These are phyloP conservation scores for Neolamprologus sp. DNA, from an alignment of 2,113 vertebrate genomes.

Conservation along the genomic window DNA sequence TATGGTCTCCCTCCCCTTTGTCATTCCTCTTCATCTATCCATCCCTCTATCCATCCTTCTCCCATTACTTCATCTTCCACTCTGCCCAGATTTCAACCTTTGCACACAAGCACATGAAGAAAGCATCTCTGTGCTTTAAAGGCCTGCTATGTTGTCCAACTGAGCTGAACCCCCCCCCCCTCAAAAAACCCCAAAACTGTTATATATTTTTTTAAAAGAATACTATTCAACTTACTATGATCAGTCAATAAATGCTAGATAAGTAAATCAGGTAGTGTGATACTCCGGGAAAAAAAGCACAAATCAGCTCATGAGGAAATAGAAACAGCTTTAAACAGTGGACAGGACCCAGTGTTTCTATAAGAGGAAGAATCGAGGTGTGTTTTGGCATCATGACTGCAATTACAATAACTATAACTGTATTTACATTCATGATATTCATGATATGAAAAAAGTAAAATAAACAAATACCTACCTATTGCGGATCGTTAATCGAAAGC, in stretches of 20 bases:
- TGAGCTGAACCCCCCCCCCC: too few relatives aligned
- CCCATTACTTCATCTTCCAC: neutral
- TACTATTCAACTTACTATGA: neutral
- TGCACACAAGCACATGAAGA: neutral
- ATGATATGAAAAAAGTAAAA: neutral
- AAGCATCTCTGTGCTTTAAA: neutral
- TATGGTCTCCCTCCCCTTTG: neutral
- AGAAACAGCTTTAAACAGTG: neutral
- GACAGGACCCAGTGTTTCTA: neutral
- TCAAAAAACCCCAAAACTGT: neutral
- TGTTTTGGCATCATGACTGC: neutral
- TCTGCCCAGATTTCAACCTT: neutral
- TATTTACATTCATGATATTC: neutral
- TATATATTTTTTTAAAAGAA: neutral
- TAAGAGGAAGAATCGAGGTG: neutral
- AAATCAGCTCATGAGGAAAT: neutral
- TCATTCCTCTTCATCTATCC: conserved; percentile 10
- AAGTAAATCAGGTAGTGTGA: neutral
- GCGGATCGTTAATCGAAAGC: neutral
- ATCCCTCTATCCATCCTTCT: conserved; percentile 8
- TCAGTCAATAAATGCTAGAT: neutral
- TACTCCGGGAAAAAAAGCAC: neutral
- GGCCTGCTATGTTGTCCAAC: neutral
- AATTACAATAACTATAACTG: neutral
- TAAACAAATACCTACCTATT: neutral